These are phyloP conservation scores for Limulus polyphemus DNA, from an alignment of 2,888 invertebrate genomes.

Conservation along the genomic window DNA sequence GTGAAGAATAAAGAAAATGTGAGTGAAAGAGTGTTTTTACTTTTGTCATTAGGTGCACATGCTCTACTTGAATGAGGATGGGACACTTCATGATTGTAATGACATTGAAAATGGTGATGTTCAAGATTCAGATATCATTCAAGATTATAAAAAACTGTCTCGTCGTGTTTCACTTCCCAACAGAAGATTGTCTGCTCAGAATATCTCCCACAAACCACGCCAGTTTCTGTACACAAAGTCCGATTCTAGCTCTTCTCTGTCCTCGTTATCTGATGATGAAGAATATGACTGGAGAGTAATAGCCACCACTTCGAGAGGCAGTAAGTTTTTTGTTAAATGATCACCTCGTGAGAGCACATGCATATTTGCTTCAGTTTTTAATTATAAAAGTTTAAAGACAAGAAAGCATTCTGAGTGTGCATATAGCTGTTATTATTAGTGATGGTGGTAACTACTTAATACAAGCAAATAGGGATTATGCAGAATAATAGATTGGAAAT, in stretches of 20 bases:
- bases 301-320: too few relatives aligned
- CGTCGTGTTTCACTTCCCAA: slow-evolving; percentile 20
- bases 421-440: too few relatives aligned
- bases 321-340: too few relatives aligned
- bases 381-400: too few relatives aligned
- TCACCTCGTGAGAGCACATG: too few relatives aligned
- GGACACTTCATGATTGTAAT: slow-evolving; percentile 63
- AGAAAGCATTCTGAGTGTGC: too few relatives aligned
- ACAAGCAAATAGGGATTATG: too few relatives aligned
- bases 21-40: not conserved
- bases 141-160: slow-evolving; percentile 50
- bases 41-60: slow-evolving; percentile 46
- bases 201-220: not conserved
- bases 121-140: slow-evolving; percentile 61
- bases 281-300: slow-evolving; percentile 6
- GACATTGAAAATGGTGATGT: slow-evolving; percentile 52
- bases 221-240: slow-evolving; percentile 28
- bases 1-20: too few relatives aligned
- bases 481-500: too few relatives aligned
- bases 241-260: slow-evolving; percentile 25
- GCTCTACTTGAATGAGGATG: slow-evolving; percentile 59
- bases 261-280: slow-evolving; percentile 35
- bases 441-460: too few relatives aligned
- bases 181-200: not conserved
- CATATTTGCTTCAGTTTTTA: too few relatives aligned